Conservation (phyloP, 2,113 vertebrate species). For the Paedocypris sp. region DNA sequence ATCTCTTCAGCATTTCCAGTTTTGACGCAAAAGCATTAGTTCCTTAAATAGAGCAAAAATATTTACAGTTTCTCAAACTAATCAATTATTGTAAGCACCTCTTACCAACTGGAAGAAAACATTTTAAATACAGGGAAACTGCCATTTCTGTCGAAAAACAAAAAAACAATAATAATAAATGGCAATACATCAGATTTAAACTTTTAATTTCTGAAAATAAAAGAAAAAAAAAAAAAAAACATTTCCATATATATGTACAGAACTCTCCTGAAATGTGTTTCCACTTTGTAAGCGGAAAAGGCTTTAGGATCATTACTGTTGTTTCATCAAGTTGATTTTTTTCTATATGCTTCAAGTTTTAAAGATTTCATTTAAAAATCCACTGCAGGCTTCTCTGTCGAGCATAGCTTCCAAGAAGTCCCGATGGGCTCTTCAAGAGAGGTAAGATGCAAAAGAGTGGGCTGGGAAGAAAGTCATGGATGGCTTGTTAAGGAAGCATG, state of each 20-base stretch:
- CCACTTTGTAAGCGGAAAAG: conserved; percentile 62
- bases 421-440: conserved; percentile 48
- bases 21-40: conserved; percentile 82
- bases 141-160: conserved; percentile 54
- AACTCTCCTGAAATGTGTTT: conserved; percentile 65
- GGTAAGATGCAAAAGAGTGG: conserved; percentile 45
- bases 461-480: conserved; percentile 47
- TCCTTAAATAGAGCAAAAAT: conserved; percentile 76
- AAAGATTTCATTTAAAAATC: conserved; percentile 50
- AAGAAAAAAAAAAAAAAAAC: conserved; percentile 1
- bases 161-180: too few relatives aligned
- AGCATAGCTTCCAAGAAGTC: conserved; percentile 1
- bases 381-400: conserved; percentile 24
- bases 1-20: conserved; percentile 69
- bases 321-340: conserved; percentile 58
- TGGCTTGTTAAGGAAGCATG: conserved; percentile 59
- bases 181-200: conserved; percentile 58
- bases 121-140: conserved; percentile 68
- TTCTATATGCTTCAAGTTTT: conserved; percentile 63
- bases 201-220: conserved; percentile 39
- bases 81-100: conserved; percentile 79
- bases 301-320: conserved; percentile 62
- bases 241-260: conserved; percentile 61
- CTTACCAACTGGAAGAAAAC: conserved; percentile 63
- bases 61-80: conserved; percentile 83